A percentile compares a stretch with the other conserved stretches of the same genome.
These are phyloP conservation scores for Cheilosia urbana DNA, from an alignment of 2,888 invertebrate genomes.

Conservation along the genomic window DNA sequence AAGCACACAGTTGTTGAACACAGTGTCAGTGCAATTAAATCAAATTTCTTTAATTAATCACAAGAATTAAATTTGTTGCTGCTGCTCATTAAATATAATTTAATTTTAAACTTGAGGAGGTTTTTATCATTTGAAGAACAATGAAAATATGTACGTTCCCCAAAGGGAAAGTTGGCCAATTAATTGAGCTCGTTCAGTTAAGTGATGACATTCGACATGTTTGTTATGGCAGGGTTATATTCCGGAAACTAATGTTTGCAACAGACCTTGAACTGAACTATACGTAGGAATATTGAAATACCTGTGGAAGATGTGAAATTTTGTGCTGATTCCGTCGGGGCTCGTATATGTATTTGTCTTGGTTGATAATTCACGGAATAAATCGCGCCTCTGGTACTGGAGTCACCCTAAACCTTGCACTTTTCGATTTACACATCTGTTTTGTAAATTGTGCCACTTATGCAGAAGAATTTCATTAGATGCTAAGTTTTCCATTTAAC, in stretches of 20 bases:
- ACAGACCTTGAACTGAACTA: neutral
- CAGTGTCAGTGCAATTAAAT: slow-evolving; percentile 69
- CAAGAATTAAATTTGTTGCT: slow-evolving; percentile 54
- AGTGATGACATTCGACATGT: neutral
- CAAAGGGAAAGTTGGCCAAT: slow-evolving; percentile 42
- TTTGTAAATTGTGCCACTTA: too few species aligned
- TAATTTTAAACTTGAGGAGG: slow-evolving; percentile 44
- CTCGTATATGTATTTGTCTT: too few species aligned
- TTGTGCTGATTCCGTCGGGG: too few species aligned
- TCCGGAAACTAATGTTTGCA: neutral
- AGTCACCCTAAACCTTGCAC: too few species aligned
- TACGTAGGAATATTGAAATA: neutral
- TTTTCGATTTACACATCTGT: too few species aligned
- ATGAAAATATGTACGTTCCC: slow-evolving; percentile 18
- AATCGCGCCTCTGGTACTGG: too few species aligned
- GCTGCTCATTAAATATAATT: slow-evolving; percentile 68
- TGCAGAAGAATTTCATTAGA: too few species aligned
- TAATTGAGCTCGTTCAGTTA: neutral
- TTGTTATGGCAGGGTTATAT: neutral
- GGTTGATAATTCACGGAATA: too few species aligned
- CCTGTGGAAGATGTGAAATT: neutral
- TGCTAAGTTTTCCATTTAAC: too few species aligned
- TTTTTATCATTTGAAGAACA: slow-evolving; percentile 26
- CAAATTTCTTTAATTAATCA: slow-evolving; percentile 64
- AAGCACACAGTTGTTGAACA: slow-evolving; percentile 66